Evolutionary conservation across 2,113 vertebrate genomes (phyloP).

Genomic region (Ctenomys sociabilis): DNA sequence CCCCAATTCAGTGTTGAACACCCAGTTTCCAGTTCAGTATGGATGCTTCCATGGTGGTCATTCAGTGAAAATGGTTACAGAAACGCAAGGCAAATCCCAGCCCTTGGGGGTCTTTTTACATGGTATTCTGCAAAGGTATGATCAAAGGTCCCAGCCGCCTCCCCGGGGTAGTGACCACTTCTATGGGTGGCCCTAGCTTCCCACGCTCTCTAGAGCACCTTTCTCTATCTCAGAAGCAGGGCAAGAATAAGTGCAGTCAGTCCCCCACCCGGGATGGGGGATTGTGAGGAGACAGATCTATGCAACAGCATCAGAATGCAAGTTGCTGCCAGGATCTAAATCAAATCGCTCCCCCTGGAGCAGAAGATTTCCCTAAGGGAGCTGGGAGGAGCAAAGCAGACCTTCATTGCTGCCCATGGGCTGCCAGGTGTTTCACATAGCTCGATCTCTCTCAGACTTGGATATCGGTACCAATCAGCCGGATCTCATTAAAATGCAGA

Average conservation of each 20-base stretch:
- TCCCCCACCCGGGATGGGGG: background rate
- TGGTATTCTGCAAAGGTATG: background rate
- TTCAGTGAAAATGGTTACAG: background rate
- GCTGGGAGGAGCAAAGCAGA: background rate
- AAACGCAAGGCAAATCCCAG: background rate
- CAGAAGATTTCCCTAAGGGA: background rate
- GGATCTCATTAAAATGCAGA: background rate
- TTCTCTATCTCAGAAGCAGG: background rate
- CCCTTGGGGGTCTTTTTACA: background rate
- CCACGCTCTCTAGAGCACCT: background rate
- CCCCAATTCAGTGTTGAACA: background rate
- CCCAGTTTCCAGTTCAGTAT: background rate
- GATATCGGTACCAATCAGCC: fast-evolving
- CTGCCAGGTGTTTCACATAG: too few relatives aligned
- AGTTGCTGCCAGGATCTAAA: background rate
- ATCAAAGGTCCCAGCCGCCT: background rate
- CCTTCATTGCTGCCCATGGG: background rate
- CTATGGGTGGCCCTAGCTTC: background rate
- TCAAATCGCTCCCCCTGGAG: background rate
- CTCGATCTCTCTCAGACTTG: background rate
- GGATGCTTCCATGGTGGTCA: background rate
- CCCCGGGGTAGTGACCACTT: background rate
- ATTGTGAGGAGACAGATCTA: background rate
- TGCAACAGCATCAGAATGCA: background rate
- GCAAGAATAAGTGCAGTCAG: background rate